Evolutionary conservation across 2,888 invertebrate genomes (phyloP).

Genomic region (Stictocephala bisonia): DNA sequence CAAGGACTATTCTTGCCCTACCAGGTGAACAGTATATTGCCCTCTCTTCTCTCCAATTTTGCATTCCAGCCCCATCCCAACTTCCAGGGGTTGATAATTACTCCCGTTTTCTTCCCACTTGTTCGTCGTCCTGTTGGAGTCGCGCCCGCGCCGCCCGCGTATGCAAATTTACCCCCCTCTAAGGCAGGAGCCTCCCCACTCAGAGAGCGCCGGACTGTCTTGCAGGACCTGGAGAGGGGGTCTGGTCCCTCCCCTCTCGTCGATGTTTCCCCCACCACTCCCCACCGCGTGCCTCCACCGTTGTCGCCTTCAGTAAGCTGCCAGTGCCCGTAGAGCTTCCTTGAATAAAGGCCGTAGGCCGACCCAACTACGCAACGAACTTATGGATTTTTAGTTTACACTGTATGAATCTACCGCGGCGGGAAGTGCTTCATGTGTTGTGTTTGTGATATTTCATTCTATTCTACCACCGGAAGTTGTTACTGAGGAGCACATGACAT

Average conservation of each 20-base stretch:
- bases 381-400: slow-evolving; percentile 35
- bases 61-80: slow-evolving; percentile 19
- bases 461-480: too few relatives aligned
- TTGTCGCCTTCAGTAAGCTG: slow-evolving; percentile 43
- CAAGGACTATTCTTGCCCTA: background rate
- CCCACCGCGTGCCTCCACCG: slow-evolving; percentile 11
- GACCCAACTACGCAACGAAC: slow-evolving; percentile 31
- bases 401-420: background rate
- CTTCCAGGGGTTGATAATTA: slow-evolving; percentile 30
- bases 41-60: slow-evolving; percentile 42
- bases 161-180: slow-evolving; percentile 46
- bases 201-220: slow-evolving; percentile 42
- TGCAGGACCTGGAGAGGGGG: slow-evolving; percentile 40
- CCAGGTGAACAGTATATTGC: slow-evolving; percentile 32
- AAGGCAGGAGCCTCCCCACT: too few relatives aligned
- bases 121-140: slow-evolving; percentile 4
- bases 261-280: slow-evolving; percentile 39
- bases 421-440: background rate
- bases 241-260: slow-evolving; percentile 16
- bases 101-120: slow-evolving; percentile 39
- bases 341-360: background rate
- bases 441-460: slow-evolving; percentile 26
- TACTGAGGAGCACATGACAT: too few relatives aligned
- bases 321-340: slow-evolving; percentile 32
- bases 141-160: slow-evolving; percentile 35